phyloP scores from a whole-genome alignment of 1,140 invertebrate species.

The Colletes latitarsis region DNA sequence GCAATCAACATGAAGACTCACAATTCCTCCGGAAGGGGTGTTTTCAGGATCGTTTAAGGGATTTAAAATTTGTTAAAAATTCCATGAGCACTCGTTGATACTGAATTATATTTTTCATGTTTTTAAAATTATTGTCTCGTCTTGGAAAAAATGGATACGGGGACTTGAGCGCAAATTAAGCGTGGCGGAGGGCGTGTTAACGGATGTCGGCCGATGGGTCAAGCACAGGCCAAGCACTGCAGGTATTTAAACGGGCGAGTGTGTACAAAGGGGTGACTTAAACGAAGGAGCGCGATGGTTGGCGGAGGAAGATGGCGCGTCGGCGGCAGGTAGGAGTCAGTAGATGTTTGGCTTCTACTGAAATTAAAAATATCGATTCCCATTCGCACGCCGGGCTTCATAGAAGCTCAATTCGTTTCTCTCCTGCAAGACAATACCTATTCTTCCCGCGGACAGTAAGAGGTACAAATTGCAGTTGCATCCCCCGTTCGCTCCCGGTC shows the following conservation, averaged over 20 bases:
- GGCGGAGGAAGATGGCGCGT: constrained; percentile 11
- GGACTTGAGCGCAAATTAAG: no score
- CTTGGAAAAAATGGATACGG: no score
- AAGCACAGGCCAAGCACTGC: constrained; percentile 4
- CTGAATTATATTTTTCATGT: no score
- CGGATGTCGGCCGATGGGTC: no score
- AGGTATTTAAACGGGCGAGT: constrained; percentile 61
- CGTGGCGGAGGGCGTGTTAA: neutral
- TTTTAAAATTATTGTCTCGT: no score
- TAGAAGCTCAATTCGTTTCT: constrained; percentile 80
- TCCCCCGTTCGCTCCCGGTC: constrained; percentile 54
- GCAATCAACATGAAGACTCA: no score
- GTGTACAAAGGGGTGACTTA: constrained; percentile 24
- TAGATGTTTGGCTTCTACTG: constrained; percentile 81
- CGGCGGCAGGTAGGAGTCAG: constrained; percentile 26
- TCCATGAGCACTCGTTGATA: no score
- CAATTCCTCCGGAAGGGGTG: no score
- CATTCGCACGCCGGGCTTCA: constrained; percentile 78
- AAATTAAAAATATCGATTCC: constrained; percentile 82
- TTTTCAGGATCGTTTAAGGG: no score
- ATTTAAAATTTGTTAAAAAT: no score
- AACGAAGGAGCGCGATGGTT: constrained; percentile 7
- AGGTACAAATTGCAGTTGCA: constrained; percentile 81
- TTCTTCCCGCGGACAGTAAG: constrained; percentile 80
- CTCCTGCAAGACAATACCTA: constrained; percentile 80